A percentile compares a stretch with the other conserved stretches of the same genome.
These are phyloP conservation scores for Chymomyza fuscimana DNA, from an alignment of 2,888 invertebrate genomes.

Conservation along the genomic window DNA sequence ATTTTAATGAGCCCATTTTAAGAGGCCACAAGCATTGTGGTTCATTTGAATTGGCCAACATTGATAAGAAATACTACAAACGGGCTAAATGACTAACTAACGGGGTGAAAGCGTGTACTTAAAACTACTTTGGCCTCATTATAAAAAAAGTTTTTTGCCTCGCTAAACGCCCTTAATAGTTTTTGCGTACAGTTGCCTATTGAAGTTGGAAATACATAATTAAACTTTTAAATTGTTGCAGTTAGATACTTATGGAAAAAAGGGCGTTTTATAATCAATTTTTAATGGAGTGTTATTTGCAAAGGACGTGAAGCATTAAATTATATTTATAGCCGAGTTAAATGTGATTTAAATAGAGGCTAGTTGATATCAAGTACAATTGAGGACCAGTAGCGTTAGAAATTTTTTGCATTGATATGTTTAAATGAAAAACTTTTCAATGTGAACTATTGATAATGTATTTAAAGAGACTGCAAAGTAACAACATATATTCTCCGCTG, in stretches of 20 bases:
- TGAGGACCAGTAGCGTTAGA: neutral
- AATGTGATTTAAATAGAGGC: too few species aligned
- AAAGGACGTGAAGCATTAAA: too few species aligned
- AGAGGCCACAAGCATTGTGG: conserved; percentile 1
- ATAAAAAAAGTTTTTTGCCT: neutral
- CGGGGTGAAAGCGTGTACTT: conserved; percentile 41
- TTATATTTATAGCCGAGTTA: too few species aligned
- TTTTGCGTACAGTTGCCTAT: neutral
- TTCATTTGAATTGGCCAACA: conserved; percentile 21
- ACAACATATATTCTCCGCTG: too few species aligned
- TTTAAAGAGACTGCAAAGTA: too few species aligned
- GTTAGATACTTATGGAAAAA: neutral
- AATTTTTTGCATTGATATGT: too few species aligned
- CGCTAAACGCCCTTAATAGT: neutral
- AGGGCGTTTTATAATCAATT: too few species aligned
- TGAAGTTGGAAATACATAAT: neutral
- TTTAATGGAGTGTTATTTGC: too few species aligned
- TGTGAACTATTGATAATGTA: too few species aligned
- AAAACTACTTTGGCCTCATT: neutral
- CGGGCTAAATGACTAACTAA: conserved; percentile 10
- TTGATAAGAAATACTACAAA: conserved; percentile 36
- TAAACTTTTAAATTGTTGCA: neutral
- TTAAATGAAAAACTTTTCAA: too few species aligned
- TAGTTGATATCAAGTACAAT: neutral
- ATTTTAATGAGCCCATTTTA: conserved; percentile 44